Evolutionary conservation across 2,797 vertebrate species (phyloP).

Genomic region (Eptatretus atami): DNA sequence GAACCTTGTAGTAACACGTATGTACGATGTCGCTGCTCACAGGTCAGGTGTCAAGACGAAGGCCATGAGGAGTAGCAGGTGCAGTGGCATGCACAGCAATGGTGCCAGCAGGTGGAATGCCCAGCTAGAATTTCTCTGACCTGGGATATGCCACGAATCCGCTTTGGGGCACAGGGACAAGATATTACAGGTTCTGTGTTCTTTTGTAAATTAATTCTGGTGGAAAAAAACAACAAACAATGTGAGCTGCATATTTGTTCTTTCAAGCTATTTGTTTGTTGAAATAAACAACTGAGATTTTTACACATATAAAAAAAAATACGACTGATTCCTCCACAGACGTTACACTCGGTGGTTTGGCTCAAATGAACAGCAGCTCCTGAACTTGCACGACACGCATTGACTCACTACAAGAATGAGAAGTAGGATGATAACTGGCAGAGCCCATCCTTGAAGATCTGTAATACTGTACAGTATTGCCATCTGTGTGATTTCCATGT

Average conservation of each 20-base stretch:
- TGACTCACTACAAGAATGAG: slow-evolving; percentile 48
- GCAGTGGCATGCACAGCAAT: slow-evolving; percentile 30
- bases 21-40: not conserved
- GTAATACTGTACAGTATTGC: slow-evolving; percentile 14
- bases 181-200: slow-evolving; percentile 19
- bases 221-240: too few species aligned
- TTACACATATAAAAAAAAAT: not conserved
- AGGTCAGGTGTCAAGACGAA: slow-evolving; percentile 12
- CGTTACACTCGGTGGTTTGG: slow-evolving; percentile 61
- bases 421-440: slow-evolving; percentile 48
- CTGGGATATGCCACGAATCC: slow-evolving; percentile 73
- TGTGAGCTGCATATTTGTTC: too few species aligned
- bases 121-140: slow-evolving; percentile 38
- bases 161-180: slow-evolving; percentile 43
- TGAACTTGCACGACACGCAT: slow-evolving; percentile 29
- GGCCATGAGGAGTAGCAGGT: slow-evolving; percentile 40
- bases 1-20: not conserved
- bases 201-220: too few species aligned
- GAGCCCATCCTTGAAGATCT: slow-evolving; percentile 34
- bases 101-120: slow-evolving; percentile 19
- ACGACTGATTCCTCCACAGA: slow-evolving; percentile 15
- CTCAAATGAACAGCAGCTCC: slow-evolving; percentile 20
- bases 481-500: too few species aligned
- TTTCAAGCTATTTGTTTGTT: too few species aligned
- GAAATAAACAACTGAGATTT: too few species aligned